Base-by-base conservation (phyloP, 2,888 invertebrate species). In the Apeira syringaria region DNA sequence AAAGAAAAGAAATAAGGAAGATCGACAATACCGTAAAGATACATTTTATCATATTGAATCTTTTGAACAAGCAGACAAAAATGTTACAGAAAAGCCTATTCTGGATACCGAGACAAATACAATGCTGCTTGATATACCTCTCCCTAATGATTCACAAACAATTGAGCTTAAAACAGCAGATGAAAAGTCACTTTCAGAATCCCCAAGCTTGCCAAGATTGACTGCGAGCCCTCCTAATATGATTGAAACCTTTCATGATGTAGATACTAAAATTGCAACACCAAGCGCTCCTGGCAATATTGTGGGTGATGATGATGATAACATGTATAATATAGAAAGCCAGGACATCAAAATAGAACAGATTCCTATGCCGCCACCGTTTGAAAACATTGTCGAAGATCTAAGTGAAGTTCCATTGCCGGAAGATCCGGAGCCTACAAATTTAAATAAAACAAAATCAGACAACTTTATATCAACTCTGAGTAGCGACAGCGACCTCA, bases 1-100 rank as follows among this genome's bases (percentile, higher is more conserved):
- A 74, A 93, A 95, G 61, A 96, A 96, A 74, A 95, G 94, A 68
- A 95, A 93, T 37, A 95, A 94, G 71, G 96, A 96, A 61, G 96
- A 96, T 48, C 92, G 93, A 52, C 92, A 93, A 53, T 92, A 91
- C 63, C 92, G 94, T 22, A 92, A 92, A 66, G 92, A 93, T 67
- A 93, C 47, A 6, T 37, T 93, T 67, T 92, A 92, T 50, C 92
- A 92, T 52, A 92, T 91, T 53, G 91, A 91, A 32, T 91, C 91
- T 60, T 38, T 56, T 13, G 74, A 74, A 20, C 84, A 74, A 66
- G 43, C 75, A 13, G 73, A n/a, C n/a, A n/a, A 74, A 36, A 46
- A 73, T 40, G 47, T 66, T 7, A 34, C 46, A 22, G 78, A 77
- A 32, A 58, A 66, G 37, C 52, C 60, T 39, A 50, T 58, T 36